Evolutionary conservation across 2,888 invertebrate genomes (phyloP).

Genomic region (Diplolepis rosae): DNA sequence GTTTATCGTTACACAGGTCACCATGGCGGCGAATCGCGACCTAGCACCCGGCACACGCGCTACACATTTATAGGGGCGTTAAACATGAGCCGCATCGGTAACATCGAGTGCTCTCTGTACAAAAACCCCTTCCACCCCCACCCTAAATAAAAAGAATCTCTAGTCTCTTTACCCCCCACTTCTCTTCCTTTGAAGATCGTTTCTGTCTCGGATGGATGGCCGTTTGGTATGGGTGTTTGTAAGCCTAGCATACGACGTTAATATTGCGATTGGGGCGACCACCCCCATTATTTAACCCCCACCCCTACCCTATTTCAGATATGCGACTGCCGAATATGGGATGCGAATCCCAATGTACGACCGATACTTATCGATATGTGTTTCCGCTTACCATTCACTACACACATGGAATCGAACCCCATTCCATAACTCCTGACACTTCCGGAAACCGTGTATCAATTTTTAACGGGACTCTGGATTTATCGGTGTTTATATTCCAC

Average conservation of each 20-base stretch:
- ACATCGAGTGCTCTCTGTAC: background rate
- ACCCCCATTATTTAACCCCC: conserved; percentile 62
- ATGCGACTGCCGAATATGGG: background rate
- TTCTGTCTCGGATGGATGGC: conserved; percentile 58
- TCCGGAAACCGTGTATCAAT: conserved; percentile 66
- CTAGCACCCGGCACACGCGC: conserved; percentile 28
- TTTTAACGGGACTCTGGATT: conserved; percentile 59
- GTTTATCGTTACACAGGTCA: conserved; percentile 64
- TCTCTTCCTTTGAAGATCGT: conserved; percentile 45
- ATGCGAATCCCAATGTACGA: conserved; percentile 54
- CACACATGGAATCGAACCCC: conserved; percentile 61
- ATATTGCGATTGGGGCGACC: conserved; percentile 63
- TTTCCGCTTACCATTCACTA: conserved; percentile 69
- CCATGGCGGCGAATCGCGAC: conserved; percentile 28
- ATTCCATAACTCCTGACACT: conserved; percentile 54
- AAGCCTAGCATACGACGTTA: conserved; percentile 60
- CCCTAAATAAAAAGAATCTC: background rate
- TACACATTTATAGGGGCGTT: conserved; percentile 43
- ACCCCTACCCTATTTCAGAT: conserved; percentile 11
- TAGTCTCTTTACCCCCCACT: background rate
- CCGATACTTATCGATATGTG: conserved; percentile 70
- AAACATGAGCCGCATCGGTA: conserved; percentile 27
- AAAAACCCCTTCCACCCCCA: background rate
- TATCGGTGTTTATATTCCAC: conserved; percentile 61
- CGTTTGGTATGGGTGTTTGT: conserved; percentile 63